phyloP scores from a whole-genome alignment of 1,140 invertebrate species.

The Papilio glaucus region DNA sequence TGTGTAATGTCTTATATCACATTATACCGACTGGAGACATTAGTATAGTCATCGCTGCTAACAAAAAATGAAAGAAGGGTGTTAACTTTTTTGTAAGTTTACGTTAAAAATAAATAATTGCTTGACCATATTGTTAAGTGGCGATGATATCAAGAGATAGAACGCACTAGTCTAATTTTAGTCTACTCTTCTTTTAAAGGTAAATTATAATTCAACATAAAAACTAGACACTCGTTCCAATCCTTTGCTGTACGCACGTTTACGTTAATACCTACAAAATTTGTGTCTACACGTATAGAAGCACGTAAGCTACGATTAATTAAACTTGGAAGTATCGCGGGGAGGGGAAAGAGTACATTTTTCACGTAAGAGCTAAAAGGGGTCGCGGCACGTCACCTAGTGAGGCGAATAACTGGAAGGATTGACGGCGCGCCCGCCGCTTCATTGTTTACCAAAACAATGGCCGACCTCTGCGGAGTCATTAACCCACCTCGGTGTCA shows the following conservation, averaged over 20 bases:
- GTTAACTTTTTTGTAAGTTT: not conserved
- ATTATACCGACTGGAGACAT: not conserved
- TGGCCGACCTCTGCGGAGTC: conserved; percentile 76
- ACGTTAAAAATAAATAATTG: too few species aligned
- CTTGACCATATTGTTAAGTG: too few species aligned
- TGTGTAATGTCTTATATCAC: not conserved
- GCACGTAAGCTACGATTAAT: conserved; percentile 45
- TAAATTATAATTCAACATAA: not conserved
- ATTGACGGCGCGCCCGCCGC: conserved; percentile 65
- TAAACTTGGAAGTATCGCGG: conserved; percentile 51
- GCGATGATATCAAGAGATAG: too few species aligned
- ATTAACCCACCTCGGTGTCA: conserved; percentile 76
- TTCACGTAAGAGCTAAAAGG: conserved; percentile 63
- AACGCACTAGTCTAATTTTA: not conserved
- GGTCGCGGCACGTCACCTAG: conserved; percentile 63
- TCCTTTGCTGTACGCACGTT: not conserved
- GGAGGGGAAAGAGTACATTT: conserved; percentile 53
- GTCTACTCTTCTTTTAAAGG: not conserved
- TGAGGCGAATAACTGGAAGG: conserved; percentile 69
- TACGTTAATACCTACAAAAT: not conserved
- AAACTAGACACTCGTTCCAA: not conserved
- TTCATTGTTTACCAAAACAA: conserved; percentile 81
- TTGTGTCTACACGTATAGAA: not conserved
- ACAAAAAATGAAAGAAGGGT: not conserved
- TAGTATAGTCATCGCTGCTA: not conserved